Conservation (phyloP, 2,888 invertebrate species). For the Polydrusus pterygomalis region DNA sequence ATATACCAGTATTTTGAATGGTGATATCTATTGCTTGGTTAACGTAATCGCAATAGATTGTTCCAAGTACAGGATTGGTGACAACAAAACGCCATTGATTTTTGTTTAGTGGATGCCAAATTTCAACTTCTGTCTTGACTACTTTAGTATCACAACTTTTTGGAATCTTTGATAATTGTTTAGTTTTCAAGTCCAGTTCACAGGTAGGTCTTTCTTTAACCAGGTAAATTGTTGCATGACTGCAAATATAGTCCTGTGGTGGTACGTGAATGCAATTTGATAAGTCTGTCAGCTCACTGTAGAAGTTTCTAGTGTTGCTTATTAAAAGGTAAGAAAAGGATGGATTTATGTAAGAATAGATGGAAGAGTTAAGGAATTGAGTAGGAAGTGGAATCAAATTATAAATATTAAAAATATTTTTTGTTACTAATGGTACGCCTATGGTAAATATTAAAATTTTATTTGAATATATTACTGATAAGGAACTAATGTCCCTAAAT, state of each 20-base stretch:
- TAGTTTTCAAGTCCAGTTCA: conserved; percentile 19
- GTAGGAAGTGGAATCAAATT: conserved; percentile 26
- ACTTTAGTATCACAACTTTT: conserved; percentile 4
- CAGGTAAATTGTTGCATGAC: neutral
- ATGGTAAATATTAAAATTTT: conserved; percentile 49
- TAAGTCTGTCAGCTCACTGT: conserved; percentile 16
- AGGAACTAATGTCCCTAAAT: conserved; percentile 43
- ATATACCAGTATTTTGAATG: conserved; percentile 4
- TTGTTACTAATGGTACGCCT: conserved; percentile 38
- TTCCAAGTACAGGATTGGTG: neutral
- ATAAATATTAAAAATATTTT: conserved; percentile 31
- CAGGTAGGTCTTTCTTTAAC: conserved; percentile 15
- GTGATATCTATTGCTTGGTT: neutral
- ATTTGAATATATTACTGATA: conserved; percentile 50
- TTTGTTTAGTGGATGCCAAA: conserved; percentile 24
- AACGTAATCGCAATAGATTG: neutral
- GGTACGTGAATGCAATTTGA: neutral
- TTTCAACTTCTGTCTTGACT: conserved; percentile 15
- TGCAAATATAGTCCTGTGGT: neutral
- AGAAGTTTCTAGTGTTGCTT: conserved; percentile 8
- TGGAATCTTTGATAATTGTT: neutral
- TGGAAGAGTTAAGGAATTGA: neutral
- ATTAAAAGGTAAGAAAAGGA: conserved; percentile 13
- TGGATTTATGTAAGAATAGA: conserved; percentile 32
- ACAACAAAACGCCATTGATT: neutral